Conservation (phyloP, 2,113 vertebrate species). For the Columba janthina region DNA sequence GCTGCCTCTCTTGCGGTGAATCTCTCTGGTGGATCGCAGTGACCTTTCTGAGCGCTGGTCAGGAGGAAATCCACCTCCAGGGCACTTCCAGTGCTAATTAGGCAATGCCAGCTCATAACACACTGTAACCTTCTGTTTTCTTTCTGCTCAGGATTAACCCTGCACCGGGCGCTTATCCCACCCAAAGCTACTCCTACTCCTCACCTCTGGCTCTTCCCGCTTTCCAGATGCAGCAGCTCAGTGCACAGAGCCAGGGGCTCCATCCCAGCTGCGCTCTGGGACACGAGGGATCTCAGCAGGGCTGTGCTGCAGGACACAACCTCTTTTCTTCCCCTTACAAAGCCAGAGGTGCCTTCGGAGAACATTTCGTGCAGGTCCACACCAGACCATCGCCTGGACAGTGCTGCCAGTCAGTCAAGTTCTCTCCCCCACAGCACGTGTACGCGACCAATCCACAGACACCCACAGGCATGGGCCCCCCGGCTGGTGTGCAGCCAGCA, state of each 20-base stretch:
- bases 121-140: slow-evolving; percentile 13
- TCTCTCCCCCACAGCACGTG: background rate
- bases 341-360: background rate
- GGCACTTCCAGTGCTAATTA: background rate
- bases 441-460: background rate
- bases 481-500: background rate
- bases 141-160: slow-evolving; percentile 68
- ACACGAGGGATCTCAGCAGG: background rate
- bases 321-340: background rate
- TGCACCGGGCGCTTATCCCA: slow-evolving; percentile 73
- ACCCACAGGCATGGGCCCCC: background rate
- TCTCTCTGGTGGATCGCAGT: background rate
- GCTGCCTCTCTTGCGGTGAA: background rate
- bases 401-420: background rate
- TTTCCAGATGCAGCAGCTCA: slow-evolving; percentile 17
- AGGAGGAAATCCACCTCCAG: background rate
- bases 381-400: background rate
- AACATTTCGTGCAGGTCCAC: background rate
- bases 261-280: background rate
- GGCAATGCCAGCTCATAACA: background rate
- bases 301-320: background rate
- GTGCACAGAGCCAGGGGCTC: background rate
- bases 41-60: background rate
- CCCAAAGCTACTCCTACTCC: slow-evolving; percentile 66
- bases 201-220: background rate